Evolutionary conservation across 2,888 invertebrate species (phyloP), one percentile per base, ranked within the genome.

Genomic region (Cheilosia soror): DNA sequence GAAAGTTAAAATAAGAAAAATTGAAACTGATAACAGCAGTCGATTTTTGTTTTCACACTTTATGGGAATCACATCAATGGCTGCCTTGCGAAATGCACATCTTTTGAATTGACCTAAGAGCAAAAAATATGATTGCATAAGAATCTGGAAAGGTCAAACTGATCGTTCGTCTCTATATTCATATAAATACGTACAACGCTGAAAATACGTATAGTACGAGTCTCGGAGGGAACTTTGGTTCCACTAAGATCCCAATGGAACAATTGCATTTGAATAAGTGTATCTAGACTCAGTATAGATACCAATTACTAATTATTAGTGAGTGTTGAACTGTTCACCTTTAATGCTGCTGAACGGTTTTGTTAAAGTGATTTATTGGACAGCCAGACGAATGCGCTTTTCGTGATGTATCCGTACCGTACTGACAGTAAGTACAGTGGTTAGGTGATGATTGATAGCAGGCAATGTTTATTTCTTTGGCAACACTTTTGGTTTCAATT

Each of bases 291-390:
- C 11, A 27, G 25, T 51, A 33, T n/a, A 51, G 44, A 44, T 44
- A 44, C 58, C 77, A 71, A 77, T 60, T 60, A 77, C 66, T 55
- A 79, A 72, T 68, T 83, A 51, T 63, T 63, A 73, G 83, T 75
- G 31, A 84, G 72, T 57, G 63, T 11, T 84, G 83, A 84, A 73
- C 79, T 84, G 57, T 79, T 79, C 79, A 79, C 78, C 73, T 63
- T 66, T 49, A 63, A 72, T 37, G 68, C 73, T 79, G 83, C 53
- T 69, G 77, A 77, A 47, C 57, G 15, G 31, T 58, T 72, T 72
- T 55, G 63, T 68, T 78, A 83, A 83, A 69, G 83, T 84, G 79
- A 79, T 84, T 84, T 84, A 84, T 84, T 73, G 73, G 83, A 84
- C 83, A 79, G 68, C 79, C 69, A 79, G 83, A 73, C 73, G 78